Percentiles rank a stretch among this genome's conserved stretches.
These are phyloP conservation scores for Hydrolagus affinis DNA, from an alignment of 2,113 vertebrate species.

Conservation along the genomic window DNA sequence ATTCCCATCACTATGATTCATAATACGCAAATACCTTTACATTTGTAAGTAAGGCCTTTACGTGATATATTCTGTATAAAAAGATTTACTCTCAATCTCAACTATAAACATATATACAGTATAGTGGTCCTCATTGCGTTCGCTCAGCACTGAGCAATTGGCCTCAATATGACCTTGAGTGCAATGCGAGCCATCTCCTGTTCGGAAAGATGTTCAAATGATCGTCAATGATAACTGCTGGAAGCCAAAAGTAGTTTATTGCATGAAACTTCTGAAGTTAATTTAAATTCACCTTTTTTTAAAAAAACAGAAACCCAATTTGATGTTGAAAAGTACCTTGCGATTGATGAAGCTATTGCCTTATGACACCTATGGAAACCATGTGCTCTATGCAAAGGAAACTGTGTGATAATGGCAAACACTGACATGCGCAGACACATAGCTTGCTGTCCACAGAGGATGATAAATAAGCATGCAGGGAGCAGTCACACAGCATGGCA, in stretches of 20 bases:
- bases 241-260: not conserved
- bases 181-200: not conserved
- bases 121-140: slow-evolving; percentile 16
- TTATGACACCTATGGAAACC: not conserved
- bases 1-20: no score
- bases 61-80: no score
- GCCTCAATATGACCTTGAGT: not conserved
- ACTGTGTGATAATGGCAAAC: slow-evolving; percentile 37
- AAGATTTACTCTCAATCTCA: not conserved
- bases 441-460: slow-evolving; percentile 2
- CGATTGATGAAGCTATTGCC: not conserved
- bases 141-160: not conserved
- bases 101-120: not conserved
- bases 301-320: not conserved
- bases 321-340: not conserved
- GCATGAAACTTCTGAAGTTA: not conserved
- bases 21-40: no score
- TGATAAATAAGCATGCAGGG: slow-evolving; percentile 29
- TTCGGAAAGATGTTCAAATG: not conserved
- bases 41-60: no score
- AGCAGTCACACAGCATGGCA: not conserved
- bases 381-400: not conserved
- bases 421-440: slow-evolving; percentile 41
- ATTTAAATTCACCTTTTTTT: not conserved
- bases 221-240: not conserved